Base-by-base conservation (phyloP, 1,140 invertebrate genomes). In the Mamestra configurata region DNA sequence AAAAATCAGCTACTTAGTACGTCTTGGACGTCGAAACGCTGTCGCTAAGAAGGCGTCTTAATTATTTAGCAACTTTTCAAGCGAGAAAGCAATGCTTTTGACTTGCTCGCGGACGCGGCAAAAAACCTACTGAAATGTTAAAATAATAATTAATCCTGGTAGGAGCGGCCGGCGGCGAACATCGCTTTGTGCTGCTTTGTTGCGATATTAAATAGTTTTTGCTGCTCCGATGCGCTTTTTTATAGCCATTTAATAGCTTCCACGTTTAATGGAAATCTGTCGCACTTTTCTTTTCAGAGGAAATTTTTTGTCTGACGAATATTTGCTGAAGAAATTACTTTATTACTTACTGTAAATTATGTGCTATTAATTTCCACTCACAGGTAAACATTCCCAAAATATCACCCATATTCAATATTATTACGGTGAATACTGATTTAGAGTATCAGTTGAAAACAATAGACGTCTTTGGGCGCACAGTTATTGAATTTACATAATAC, bases 81-180 rank as follows among this genome's bases (percentile, higher is more conserved):
- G 90, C 85, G 88, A 89, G 82, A 88, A 90, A 90, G 90, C 88
- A 90, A 90, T 90, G 91, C 90, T 93, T 92, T 93, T 92, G 91
- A 93, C 91, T 94, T 89, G 91, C 88, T 89, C 86, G 83, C 80
- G 84, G 85, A 84, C 82, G 86, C 77, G 64, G 86, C 86, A 94
- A 94, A 94, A 94, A 94, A 93, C 84, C 84, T 83, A 90, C 83
- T 82, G 87, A 92, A 91, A 93, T 86, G 89, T 91, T 93, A 94
- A 94, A 93, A 93, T 94, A 94, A 94, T 94, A 94, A 94, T 94
- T 93, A 94, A 94, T 94, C 92, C 93, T 90, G 86, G 86, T 85
- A 82, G 86, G 87, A 85, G 81, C 82, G 64, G 84, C 84, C 80
- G 82, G 20, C 88, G 79, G 79, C 84, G 85, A 79, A 81, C 80